Evolutionary conservation across 2,797 vertebrate genomes (phyloP), one percentile per base, ranked within the genome.

Genomic region (Halcyon leucocephala): DNA sequence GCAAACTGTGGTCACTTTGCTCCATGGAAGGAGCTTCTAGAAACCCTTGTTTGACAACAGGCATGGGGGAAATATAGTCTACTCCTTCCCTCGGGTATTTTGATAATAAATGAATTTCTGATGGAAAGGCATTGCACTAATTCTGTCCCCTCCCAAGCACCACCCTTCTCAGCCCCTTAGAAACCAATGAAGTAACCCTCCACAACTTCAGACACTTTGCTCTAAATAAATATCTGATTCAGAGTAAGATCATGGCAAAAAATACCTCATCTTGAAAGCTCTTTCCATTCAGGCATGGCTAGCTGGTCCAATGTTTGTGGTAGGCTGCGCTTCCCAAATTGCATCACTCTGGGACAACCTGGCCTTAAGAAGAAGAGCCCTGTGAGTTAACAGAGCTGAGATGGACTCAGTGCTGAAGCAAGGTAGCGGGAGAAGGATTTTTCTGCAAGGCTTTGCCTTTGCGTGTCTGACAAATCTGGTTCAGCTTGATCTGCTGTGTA

Each of bases 211-310:
- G 80, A 29, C 44, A 14, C 14, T 79, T 62, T 9, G 7, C 44
- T 90, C 22, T 29, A 93, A 94, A 85, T 89, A 95, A 90, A 58
- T 61, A 89, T 69, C 72, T 93, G 83, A 95, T 85, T 96, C 93
- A 95, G 69, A 90, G 18, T 77, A 96, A 93, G 94, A 72, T 96
- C 90, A 95, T 92, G 90, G 95, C 83, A 96, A 95, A 94, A 97
- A 58, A 91, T 64, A 93, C 46, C 55, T 97, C 94, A 93, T 73
- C 72, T 46, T 31, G 52, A 80, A 82, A 89, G 81, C 73, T 86
- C 49, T 88, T 89, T 89, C 92, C 73, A 44, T 61, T 37, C 82
- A 80, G 84, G 24, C 52, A 73, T 28, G 4, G 3, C 24, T 46
- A 35, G 29, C 39, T 35, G 62, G 52, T 48, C 80, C 77, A 66